A percentile compares a stretch with the other conserved stretches of the same genome.
Conservation (phyloP, 1,140 invertebrate species). For the Zaprionus gabonicus region DNA sequence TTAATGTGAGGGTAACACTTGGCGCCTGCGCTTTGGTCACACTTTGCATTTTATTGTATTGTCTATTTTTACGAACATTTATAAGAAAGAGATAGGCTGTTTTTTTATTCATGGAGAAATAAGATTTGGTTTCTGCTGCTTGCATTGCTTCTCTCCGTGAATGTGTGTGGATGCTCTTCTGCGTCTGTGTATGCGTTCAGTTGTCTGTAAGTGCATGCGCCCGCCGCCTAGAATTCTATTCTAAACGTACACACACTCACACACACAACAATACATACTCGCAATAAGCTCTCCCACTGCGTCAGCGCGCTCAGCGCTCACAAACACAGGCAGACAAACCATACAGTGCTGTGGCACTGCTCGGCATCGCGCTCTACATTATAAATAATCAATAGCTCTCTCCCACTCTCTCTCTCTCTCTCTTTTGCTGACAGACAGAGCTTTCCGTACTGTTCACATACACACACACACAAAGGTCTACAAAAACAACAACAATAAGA, state of each 20-base stretch:
- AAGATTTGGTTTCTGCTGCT: neutral
- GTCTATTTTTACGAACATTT: conserved; percentile 38
- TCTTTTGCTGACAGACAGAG: conserved; percentile 3
- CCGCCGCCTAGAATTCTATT: conserved; percentile 52
- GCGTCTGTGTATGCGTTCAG: neutral
- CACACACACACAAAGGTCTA: conserved; percentile 22
- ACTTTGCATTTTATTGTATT: conserved; percentile 18
- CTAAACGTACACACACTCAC: conserved; percentile 20
- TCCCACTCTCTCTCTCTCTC: conserved; percentile 1
- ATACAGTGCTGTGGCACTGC: neutral
- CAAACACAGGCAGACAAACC: conserved; percentile 9
- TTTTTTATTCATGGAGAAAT: neutral
- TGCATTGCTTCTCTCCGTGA: neutral
- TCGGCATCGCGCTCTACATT: conserved; percentile 34
- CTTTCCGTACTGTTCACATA: conserved; percentile 8
- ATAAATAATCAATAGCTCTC: conserved; percentile 53
- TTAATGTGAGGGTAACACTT: conserved; percentile 37
- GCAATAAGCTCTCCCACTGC: conserved; percentile 56
- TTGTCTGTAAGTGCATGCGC: conserved; percentile 56
- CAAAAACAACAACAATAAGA: conserved; percentile 18
- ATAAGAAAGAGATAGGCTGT: conserved; percentile 3
- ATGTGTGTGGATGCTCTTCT: neutral
- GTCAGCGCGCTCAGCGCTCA: conserved; percentile 61
- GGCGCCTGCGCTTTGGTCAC: conserved; percentile 53
- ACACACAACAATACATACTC: neutral